Evolutionary conservation across 1,140 invertebrate genomes (phyloP), one percentile per base, ranked within the genome.

Genomic region (Rhopalosiphum padi): DNA sequence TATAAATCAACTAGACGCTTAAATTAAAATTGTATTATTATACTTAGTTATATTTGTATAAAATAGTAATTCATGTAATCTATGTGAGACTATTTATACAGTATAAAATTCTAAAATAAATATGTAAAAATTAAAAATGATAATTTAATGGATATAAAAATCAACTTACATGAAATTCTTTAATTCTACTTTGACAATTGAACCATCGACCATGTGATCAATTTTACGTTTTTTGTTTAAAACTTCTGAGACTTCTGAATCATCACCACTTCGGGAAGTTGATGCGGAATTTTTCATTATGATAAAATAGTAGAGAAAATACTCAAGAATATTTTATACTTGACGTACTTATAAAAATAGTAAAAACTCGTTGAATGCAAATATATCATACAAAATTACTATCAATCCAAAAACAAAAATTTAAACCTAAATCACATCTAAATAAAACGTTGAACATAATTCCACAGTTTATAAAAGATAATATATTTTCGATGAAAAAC

Each of bases 81-180:
- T 46, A 46, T 2, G 9, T 11, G 46, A 46, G 7, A 46, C 46
- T 46, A 46, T 46, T 46, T 68, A 25, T 30, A 30, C 4, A n/a
- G 9, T 23, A 55, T 55, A 23, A 60, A 60, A 30, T 9, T 8
- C 8, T 30, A 60, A 60, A 60, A 60, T 30, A 60, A 30, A 55
- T 55, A 55, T 55, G 7, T 25, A 60, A 25, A 25, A 25, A 46
- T 46, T 8, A 46, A 46, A 55, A 55, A 25, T 60, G 25, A 60
- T 11, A 60, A 30, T 25, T 30, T 60, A 30, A 37, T 23, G 3
- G 2, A 83, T 83, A 18, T 83, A 60, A 88, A 88, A 88, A 88
- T 8, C 48, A 90, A 83, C 82, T 92, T 21, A 92, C 91, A 92
- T 92, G 46, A 92, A 92, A 53, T 92, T 92, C 35, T 92, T 92